Conservation (phyloP, 2,113 vertebrate genomes). For the Verasper variegatus region DNA sequence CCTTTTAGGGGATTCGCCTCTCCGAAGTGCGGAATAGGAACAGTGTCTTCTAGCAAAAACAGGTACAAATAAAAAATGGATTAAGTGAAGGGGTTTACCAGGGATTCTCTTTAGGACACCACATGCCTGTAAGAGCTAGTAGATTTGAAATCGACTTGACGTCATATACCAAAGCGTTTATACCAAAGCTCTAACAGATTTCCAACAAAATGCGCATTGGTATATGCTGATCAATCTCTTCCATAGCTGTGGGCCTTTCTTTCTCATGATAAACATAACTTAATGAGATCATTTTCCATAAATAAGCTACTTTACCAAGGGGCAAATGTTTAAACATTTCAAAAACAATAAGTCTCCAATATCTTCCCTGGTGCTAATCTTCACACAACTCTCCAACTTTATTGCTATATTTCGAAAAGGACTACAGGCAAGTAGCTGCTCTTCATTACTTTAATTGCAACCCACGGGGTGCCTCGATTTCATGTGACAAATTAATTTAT, state of each 20-base stretch:
- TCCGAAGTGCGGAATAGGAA: constrained; percentile 28
- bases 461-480: constrained; percentile 2
- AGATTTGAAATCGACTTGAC: neutral
- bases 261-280: constrained; percentile 15
- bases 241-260: neutral
- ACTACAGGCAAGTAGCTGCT: neutral
- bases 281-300: neutral
- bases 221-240: constrained; percentile 2
- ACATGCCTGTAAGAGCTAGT: neutral
- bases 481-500: constrained; percentile 5
- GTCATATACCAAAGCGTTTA: too few relatives aligned
- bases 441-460: constrained; percentile 25
- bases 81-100: neutral
- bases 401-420: neutral
- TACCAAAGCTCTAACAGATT: too few relatives aligned
- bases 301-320: neutral
- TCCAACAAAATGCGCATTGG: too few relatives aligned
- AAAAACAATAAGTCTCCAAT: neutral
- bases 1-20: constrained; percentile 18
- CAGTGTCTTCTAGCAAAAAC: constrained; percentile 11
- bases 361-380: neutral
- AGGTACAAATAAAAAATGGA: constrained; percentile 16
- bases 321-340: neutral
- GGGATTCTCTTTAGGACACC: constrained; percentile 5
- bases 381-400: neutral